Percentiles rank a stretch among this genome's conserved stretches.
Evolutionary conservation across 2,113 vertebrate species (phyloP).

Genomic region (Calonectris borealis): DNA sequence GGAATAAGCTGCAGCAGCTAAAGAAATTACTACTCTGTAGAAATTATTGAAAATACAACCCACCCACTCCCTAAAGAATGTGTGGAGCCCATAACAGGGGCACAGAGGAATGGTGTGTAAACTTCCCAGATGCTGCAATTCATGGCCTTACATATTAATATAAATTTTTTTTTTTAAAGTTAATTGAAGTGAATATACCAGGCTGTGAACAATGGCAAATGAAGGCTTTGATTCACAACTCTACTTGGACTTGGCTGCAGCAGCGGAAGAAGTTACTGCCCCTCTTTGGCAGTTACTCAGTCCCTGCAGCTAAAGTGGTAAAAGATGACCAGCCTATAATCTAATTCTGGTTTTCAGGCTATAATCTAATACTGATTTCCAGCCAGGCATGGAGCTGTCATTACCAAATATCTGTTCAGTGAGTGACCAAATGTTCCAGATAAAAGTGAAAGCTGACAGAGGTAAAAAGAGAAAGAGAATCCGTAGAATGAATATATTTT

Average conservation of each 20-base stretch:
- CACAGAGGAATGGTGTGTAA: neutral
- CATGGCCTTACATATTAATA: neutral
- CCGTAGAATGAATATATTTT: neutral
- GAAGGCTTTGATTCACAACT: neutral
- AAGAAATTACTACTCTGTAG: neutral
- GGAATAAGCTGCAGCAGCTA: slow-evolving; percentile 5
- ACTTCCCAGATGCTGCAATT: neutral
- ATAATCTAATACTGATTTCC: neutral
- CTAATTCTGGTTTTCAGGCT: neutral
- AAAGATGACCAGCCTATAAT: neutral
- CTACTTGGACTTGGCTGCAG: neutral
- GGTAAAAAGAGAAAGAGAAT: neutral
- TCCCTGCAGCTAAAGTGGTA: neutral
- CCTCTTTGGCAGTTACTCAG: neutral
- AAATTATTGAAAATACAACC: slow-evolving; percentile 10
- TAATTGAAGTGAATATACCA: neutral
- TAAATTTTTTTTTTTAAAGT: neutral
- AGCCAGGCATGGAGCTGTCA: neutral
- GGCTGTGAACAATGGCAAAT: neutral
- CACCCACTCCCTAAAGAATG: neutral
- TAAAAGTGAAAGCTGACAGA: neutral
- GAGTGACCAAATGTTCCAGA: neutral
- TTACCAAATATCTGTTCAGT: neutral
- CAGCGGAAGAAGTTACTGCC: neutral
- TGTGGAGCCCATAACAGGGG: neutral